phyloP scores from a whole-genome alignment of 2,797 vertebrate genomes.

The Passerculus sandwichensis region DNA sequence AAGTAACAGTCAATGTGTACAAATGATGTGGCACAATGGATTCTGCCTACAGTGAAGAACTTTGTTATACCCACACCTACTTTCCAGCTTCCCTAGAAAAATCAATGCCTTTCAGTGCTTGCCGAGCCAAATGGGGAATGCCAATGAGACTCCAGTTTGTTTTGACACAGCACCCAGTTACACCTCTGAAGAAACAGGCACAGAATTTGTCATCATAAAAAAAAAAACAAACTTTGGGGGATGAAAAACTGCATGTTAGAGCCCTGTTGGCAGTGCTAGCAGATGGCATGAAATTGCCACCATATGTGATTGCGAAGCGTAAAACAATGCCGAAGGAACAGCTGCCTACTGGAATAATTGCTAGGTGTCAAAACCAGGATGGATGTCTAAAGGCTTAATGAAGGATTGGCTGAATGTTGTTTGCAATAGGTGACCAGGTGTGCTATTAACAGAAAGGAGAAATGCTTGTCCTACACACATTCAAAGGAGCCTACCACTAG shows the following conservation, averaged over 20 bases:
- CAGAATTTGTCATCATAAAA: slow-evolving; percentile 7
- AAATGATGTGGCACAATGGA: not conserved
- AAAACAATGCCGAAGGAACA: slow-evolving; percentile 52
- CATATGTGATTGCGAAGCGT: slow-evolving; percentile 16
- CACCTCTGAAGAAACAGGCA: not conserved
- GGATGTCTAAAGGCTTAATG: slow-evolving; percentile 50
- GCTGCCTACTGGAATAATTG: slow-evolving; percentile 62
- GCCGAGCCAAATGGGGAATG: slow-evolving; percentile 9
- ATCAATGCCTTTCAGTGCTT: not conserved
- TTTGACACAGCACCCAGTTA: not conserved
- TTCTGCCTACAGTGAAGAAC: slow-evolving; percentile 17
- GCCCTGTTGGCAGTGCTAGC: slow-evolving; percentile 22
- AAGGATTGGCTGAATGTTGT: not conserved
- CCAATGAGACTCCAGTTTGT: not conserved
- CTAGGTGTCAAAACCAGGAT: slow-evolving; percentile 54
- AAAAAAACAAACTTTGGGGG: slow-evolving; percentile 25
- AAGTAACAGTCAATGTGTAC: not conserved
- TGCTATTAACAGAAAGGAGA: not conserved
- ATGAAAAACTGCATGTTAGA: slow-evolving; percentile 3
- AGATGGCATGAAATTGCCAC: slow-evolving; percentile 61
- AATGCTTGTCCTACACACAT: not conserved
- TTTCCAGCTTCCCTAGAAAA: not conserved
- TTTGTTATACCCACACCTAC: not conserved
- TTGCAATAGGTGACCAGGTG: not conserved
- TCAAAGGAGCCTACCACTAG: not conserved